phyloP scores from a whole-genome alignment of 2,888 invertebrate species.

The Diaprepes abbreviatus region DNA sequence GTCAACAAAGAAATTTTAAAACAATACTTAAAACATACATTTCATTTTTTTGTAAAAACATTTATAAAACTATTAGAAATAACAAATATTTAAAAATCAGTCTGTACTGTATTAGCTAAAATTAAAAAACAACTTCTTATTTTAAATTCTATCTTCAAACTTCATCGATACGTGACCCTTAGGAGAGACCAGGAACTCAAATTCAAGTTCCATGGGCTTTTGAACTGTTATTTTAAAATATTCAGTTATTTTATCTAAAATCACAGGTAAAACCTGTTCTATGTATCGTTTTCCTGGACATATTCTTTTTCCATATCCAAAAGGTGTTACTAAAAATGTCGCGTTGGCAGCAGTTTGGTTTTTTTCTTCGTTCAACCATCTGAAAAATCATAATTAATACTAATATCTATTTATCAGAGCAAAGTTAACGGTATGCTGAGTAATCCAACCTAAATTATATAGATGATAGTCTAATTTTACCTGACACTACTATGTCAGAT shows the following conservation, averaged over 20 bases:
- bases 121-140: not conserved
- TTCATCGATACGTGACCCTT: slow-evolving; percentile 79
- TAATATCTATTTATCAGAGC: no score
- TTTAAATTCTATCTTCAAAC: slow-evolving; percentile 72
- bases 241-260: slow-evolving; percentile 77
- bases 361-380: slow-evolving; percentile 76
- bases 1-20: not conserved
- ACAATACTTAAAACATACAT: not conserved
- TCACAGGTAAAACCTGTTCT: slow-evolving; percentile 80
- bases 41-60: not conserved
- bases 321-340: slow-evolving; percentile 80
- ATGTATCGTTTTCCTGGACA: slow-evolving; percentile 90
- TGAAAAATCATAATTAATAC: no score
- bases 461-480: no score
- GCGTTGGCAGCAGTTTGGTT: slow-evolving; percentile 67
- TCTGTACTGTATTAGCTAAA: slow-evolving; percentile 4
- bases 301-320: slow-evolving; percentile 84
- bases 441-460: no score
- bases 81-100: not conserved
- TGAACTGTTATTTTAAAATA: slow-evolving; percentile 79
- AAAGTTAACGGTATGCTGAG: no score
- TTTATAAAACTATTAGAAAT: not conserved
- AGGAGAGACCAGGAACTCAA: slow-evolving; percentile 86
- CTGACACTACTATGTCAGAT: no score
- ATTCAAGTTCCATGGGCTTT: slow-evolving; percentile 78